phyloP scores from a whole-genome alignment of 2,888 invertebrate genomes.

The Dermolepida albohirtum region DNA sequence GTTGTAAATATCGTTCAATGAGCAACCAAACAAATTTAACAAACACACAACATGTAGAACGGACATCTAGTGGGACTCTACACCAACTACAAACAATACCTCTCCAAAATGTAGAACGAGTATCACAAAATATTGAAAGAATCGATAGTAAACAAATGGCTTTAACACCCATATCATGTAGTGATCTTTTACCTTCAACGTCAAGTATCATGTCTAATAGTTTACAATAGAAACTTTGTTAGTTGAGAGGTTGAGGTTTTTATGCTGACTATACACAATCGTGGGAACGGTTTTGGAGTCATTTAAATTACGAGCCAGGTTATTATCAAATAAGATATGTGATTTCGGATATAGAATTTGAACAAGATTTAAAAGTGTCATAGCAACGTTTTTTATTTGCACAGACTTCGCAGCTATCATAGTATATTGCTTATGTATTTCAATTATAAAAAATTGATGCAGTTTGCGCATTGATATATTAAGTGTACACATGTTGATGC shows the following conservation, averaged over 20 bases:
- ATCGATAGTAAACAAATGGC: constrained; percentile 47
- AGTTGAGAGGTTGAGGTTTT: background rate
- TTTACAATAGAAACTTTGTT: constrained; percentile 27
- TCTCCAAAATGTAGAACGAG: constrained; percentile 47
- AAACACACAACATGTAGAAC: constrained; percentile 42
- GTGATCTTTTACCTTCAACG: constrained; percentile 46
- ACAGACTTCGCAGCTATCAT: too few species aligned
- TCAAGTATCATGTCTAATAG: constrained; percentile 40
- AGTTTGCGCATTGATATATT: too few species aligned
- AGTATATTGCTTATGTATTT: too few species aligned
- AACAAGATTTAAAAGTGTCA: too few species aligned
- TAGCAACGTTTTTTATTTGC: too few species aligned
- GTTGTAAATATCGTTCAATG: constrained; percentile 49
- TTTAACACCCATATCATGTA: constrained; percentile 48
- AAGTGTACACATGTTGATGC: too few species aligned
- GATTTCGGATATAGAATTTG: too few species aligned
- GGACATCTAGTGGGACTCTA: constrained; percentile 42
- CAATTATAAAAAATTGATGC: too few species aligned
- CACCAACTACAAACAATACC: constrained; percentile 48
- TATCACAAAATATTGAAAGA: constrained; percentile 45
- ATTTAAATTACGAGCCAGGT: too few species aligned
- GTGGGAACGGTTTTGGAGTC: too few species aligned
- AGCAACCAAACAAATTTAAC: constrained; percentile 41
- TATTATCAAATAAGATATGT: too few species aligned
- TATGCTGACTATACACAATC: constrained; percentile 10